Evolutionary conservation across 2,888 invertebrate species (phyloP).

Genomic region (Nephrotoma guestfalica): DNA sequence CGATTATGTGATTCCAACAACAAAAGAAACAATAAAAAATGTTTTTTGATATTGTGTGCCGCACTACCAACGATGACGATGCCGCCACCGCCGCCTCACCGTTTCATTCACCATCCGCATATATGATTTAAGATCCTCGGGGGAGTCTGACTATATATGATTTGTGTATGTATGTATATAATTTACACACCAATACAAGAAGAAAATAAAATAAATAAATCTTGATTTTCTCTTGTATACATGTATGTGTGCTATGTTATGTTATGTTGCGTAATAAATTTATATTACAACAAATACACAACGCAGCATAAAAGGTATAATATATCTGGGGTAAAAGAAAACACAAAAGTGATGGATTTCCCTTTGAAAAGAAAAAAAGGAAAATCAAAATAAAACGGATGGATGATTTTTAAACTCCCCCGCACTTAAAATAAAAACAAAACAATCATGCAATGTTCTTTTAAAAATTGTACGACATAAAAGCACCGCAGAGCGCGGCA

Average conservation of each 20-base stretch:
- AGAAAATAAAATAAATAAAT: neutral
- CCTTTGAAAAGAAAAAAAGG: neutral
- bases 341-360: neutral
- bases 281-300: neutral
- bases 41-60: neutral
- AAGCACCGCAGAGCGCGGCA: neutral
- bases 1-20: neutral
- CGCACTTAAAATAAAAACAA: neutral
- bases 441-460: neutral
- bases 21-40: neutral
- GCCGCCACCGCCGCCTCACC: neutral
- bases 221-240: neutral
- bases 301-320: neutral
- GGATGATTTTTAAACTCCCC: neutral
- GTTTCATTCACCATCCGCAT: neutral
- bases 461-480: neutral
- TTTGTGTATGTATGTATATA: neutral
- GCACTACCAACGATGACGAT: neutral
- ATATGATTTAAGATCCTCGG: constrained; percentile 1
- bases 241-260: neutral
- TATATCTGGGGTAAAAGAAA: neutral
- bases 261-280: neutral
- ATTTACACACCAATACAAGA: neutral
- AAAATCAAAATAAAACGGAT: neutral
- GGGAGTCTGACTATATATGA: neutral